Percentiles rank a stretch among this genome's conserved stretches.
phyloP scores from a whole-genome alignment of 2,113 vertebrate species.

The Pygoscelis adeliae region DNA sequence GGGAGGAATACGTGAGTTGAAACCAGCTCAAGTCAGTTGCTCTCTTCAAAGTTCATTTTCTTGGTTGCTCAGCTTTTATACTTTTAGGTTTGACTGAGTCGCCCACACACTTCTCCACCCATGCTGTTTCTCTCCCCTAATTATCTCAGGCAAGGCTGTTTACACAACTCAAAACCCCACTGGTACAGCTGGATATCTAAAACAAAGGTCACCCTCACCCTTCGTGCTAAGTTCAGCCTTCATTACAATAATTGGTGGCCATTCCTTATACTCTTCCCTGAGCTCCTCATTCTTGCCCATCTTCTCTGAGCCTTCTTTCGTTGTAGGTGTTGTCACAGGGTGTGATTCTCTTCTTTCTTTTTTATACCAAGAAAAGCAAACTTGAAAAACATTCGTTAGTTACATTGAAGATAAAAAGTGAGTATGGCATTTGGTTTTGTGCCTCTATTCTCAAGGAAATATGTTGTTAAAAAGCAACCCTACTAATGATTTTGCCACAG shows the following conservation, averaged over 20 bases:
- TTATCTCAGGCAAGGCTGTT: neutral
- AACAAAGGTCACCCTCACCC: neutral
- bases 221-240: neutral
- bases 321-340: neutral
- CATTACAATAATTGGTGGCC: neutral
- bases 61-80: neutral
- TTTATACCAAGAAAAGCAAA: neutral
- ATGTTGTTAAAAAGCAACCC: neutral
- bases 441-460: neutral
- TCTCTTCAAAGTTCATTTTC: neutral
- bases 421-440: neutral
- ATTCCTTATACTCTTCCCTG: neutral
- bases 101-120: neutral
- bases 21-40: neutral
- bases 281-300: neutral
- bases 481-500: neutral
- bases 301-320: neutral
- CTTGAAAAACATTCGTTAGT: neutral
- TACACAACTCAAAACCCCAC: neutral
- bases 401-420: neutral
- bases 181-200: neutral
- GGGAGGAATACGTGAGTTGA: neutral
- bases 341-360: neutral
- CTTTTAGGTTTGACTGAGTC: neutral
- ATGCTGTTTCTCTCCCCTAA: neutral